Conservation (phyloP, 2,113 vertebrate species). For the Phainopepla nitens region DNA sequence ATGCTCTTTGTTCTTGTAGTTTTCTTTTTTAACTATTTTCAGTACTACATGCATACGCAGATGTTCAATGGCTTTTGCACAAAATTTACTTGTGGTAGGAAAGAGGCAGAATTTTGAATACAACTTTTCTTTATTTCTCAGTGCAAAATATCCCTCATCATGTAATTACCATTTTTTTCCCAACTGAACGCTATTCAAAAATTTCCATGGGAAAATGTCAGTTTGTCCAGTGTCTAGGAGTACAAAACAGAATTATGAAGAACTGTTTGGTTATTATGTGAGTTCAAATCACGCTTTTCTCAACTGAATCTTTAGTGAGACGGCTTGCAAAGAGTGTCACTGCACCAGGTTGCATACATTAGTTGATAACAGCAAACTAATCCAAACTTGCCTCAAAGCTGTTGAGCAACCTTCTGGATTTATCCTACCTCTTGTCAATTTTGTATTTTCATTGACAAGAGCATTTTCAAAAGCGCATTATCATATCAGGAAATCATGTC, state of each 20-base stretch:
- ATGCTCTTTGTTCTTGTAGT: fast-evolving
- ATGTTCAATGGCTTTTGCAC: not conserved
- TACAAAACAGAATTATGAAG: not conserved
- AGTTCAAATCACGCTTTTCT: not conserved
- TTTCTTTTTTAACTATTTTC: not conserved
- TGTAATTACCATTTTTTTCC: not conserved
- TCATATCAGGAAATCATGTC: not conserved
- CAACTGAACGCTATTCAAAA: not conserved
- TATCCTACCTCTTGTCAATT: not conserved
- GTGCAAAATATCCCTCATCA: not conserved
- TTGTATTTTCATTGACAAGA: not conserved
- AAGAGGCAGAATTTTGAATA: fast-evolving
- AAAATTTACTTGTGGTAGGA: not conserved
- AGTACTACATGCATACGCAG: not conserved
- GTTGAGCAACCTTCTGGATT: not conserved
- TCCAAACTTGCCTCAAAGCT: not conserved
- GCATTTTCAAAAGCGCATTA: not conserved
- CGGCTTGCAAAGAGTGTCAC: not conserved
- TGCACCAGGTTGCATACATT: not conserved
- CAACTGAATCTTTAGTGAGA: not conserved
- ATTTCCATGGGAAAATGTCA: not conserved
- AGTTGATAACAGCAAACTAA: not conserved
- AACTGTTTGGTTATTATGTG: not conserved
- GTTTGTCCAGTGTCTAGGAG: not conserved
- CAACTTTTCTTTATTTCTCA: not conserved